Evolutionary conservation across 2,797 vertebrate species (phyloP).

Genomic region (Poecilia wingei): DNA sequence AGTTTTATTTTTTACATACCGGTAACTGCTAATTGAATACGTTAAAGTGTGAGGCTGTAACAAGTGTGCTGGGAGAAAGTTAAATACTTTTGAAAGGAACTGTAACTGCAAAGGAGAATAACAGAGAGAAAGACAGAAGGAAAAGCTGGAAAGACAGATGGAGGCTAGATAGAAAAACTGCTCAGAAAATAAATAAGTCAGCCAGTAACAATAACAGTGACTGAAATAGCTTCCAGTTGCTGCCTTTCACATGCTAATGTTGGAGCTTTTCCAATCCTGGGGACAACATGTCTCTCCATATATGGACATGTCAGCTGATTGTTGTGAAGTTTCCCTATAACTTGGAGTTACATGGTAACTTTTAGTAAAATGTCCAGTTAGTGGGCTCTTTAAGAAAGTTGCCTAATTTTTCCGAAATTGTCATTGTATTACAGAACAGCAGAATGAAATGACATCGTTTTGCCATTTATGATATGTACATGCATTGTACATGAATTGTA

Average conservation of each 20-base stretch:
- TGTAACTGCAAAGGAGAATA: not conserved
- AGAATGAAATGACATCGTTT: not conserved
- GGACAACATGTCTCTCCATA: not conserved
- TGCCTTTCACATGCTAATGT: conserved; percentile 81
- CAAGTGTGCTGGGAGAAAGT: not conserved
- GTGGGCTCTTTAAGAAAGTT: not conserved
- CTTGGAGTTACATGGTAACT: not conserved
- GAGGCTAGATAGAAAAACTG: conserved; percentile 34
- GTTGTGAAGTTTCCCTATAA: not conserved
- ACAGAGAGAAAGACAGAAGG: conserved; percentile 23
- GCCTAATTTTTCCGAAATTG: not conserved
- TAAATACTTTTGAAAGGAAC: not conserved
- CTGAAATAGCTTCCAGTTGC: conserved; percentile 73
- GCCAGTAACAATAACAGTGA: conserved; percentile 49
- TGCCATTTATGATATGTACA: not conserved
- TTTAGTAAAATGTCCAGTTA: not conserved
- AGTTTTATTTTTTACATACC: no score
- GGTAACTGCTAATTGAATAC: not conserved
- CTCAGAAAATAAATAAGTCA: conserved; percentile 60
- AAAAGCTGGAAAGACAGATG: conserved; percentile 33
- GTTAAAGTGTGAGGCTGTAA: not conserved
- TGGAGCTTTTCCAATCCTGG: not conserved
- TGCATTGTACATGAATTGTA: not conserved
- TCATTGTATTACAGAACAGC: not conserved
- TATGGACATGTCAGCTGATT: not conserved